Evolutionary conservation across 2,797 vertebrate genomes (phyloP).

Genomic region (Sebastes flavidus): DNA sequence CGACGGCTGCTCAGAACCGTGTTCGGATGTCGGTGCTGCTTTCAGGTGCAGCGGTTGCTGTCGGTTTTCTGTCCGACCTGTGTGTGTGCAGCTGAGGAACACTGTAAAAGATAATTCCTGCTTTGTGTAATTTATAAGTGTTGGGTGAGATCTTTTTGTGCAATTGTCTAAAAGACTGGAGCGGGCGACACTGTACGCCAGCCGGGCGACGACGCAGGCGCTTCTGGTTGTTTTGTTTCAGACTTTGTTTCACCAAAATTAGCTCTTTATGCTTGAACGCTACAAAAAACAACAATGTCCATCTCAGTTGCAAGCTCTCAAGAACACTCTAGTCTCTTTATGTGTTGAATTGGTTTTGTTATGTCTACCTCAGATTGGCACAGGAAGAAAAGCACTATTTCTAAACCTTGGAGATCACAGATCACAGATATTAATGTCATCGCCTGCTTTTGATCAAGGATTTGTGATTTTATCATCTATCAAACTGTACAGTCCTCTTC

Average conservation of each 20-base stretch:
- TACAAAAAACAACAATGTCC: conserved; percentile 40
- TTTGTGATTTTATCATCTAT: conserved; percentile 30
- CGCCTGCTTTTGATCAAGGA: conserved; percentile 33
- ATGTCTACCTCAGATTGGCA: conserved; percentile 80
- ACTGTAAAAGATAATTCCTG: conserved; percentile 48
- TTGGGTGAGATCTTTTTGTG: conserved; percentile 49
- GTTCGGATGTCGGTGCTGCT: conserved; percentile 38
- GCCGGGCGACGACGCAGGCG: conserved; percentile 15
- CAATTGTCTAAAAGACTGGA: conserved; percentile 57
- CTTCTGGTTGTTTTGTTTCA: conserved; percentile 27
- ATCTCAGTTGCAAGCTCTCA: conserved; percentile 41
- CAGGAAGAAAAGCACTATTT: conserved; percentile 72
- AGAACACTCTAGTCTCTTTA: conserved; percentile 30
- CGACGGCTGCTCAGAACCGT: conserved; percentile 45
- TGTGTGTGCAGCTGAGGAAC: conserved; percentile 43
- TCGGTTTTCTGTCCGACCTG: conserved; percentile 26
- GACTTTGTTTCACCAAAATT: conserved; percentile 20
- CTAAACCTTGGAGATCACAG: conserved; percentile 43
- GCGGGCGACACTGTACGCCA: conserved; percentile 46
- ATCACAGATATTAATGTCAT: conserved; percentile 25
- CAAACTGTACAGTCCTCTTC: conserved; percentile 49
- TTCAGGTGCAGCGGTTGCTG: conserved; percentile 47
- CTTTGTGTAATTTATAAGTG: conserved; percentile 59
- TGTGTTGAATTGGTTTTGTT: conserved; percentile 62
- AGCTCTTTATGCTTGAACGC: conserved; percentile 18